Evolutionary conservation across 2,797 vertebrate genomes (phyloP), one percentile per base, ranked within the genome.

Genomic region (Oophaga sylvatica): DNA sequence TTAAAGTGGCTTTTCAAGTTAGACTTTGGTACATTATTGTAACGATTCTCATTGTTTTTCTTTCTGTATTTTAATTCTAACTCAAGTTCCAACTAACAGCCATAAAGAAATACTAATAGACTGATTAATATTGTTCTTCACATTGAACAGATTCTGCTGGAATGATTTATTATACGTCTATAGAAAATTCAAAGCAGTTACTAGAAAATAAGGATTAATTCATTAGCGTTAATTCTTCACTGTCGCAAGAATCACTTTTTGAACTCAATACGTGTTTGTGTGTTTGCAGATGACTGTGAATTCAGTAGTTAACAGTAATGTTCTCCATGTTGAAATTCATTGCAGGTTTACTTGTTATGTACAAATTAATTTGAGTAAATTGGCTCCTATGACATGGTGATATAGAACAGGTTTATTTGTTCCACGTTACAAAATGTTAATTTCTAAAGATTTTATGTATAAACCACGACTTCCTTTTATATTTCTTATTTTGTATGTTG

Each of bases 261-360:
- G 31, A 57, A 48, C 73, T 53, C 73, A 15, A 16, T 77, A 26
- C 12, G 13, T 41, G n/a, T 62, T 80, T 63, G 4, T 53, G 26
- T 77, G 75, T 77, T 77, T 53, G 75, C 48, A 56, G 75, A 45
- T 77, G 75, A 77, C 48, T 56, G 73, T 48, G 75, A 77, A 77
- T 77, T 77, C 26, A 53, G 5, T 53, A 26, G 48, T 7, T 26
- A 20, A 53, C 22, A 56, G 45, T 77, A 56, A 56, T 80, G 31
- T 80, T 41, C 17, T 80, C 12, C 31, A 8, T 11, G 29, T 26
- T 31, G 57, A 62, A 80, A 80, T 63, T 3, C 17, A 41, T 9
- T 62, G 19, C 5, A 1, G 19, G 41, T 35, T 62, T 41, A 6
- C 59, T 80, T 80, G 26, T 60, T 83, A 60, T 60, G 12, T 60